phyloP scores from a whole-genome alignment of 2,113 vertebrate species.

The Solenodon paradoxus region DNA sequence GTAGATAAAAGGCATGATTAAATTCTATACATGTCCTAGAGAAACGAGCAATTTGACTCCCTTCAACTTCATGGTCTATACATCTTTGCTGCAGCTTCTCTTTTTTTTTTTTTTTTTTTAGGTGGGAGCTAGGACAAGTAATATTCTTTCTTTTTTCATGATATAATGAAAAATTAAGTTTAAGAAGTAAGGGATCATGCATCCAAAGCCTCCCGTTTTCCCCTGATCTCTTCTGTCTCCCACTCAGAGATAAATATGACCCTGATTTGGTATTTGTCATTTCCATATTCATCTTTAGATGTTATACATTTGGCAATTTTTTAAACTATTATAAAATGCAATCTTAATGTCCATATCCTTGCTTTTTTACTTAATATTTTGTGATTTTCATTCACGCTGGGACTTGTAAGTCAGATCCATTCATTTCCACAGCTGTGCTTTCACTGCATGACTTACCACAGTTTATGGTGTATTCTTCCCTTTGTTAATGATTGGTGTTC shows the following conservation, averaged over 20 bases:
- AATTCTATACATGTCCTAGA: not conserved
- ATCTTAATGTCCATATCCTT: not conserved
- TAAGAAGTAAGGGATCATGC: not conserved
- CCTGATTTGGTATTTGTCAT: not conserved
- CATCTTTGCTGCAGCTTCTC: too few relatives aligned
- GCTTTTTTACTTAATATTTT: not conserved
- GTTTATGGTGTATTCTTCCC: not conserved
- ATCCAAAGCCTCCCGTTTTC: not conserved
- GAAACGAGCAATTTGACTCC: not conserved
- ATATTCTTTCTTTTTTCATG: conserved; percentile 5
- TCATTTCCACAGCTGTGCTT: not conserved
- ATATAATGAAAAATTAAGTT: not conserved
- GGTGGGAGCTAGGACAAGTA: not conserved
- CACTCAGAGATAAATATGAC: not conserved
- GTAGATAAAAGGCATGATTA: not conserved
- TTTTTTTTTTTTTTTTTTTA: not conserved
- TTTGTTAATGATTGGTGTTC: not conserved
- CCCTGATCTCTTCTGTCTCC: not conserved
- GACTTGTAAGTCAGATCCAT: not conserved
- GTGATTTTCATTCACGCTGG: not conserved
- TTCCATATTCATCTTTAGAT: not conserved
- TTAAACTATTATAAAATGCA: conserved; percentile 5
- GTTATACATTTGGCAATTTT: not conserved
- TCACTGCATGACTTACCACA: not conserved
- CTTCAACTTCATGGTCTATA: not conserved